A percentile compares a stretch with the other conserved stretches of the same genome.
These are phyloP conservation scores for Heteropelma amictum DNA, from an alignment of 2,888 invertebrate species.

Conservation along the genomic window DNA sequence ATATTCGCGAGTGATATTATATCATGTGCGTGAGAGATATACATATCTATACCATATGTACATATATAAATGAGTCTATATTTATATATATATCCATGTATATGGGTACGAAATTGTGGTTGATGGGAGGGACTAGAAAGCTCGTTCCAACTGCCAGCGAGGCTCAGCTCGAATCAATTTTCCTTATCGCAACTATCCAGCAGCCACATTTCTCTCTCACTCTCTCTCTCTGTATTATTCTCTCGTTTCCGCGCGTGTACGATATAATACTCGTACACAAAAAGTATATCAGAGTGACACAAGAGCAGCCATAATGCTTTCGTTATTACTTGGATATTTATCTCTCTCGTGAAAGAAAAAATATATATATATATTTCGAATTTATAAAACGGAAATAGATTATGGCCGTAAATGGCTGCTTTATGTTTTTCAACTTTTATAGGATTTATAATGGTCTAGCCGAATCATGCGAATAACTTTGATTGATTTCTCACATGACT, in stretches of 20 bases:
- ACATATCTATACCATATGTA: background rate
- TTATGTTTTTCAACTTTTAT: too few relatives aligned
- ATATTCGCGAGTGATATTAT: slow-evolving; percentile 13
- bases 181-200: slow-evolving; percentile 74
- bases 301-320: background rate
- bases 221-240: slow-evolving; percentile 3
- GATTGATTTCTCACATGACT: too few relatives aligned
- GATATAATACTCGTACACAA: background rate
- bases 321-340: background rate
- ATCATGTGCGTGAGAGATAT: background rate
- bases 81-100: background rate
- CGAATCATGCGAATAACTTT: too few relatives aligned
- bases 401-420: too few relatives aligned
- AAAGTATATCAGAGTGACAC: background rate
- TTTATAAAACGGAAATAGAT: background rate
- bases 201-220: slow-evolving; percentile 53
- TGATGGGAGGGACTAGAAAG: slow-evolving; percentile 16
- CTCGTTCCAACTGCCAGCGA: slow-evolving; percentile 33
- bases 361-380: background rate
- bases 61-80: background rate
- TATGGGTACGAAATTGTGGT: slow-evolving; percentile 6
- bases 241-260: background rate
- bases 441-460: too few relatives aligned
- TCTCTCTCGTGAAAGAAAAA: background rate
- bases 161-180: slow-evolving; percentile 73